Conservation (phyloP, 2,888 invertebrate species). For the Caenorhabditis angaria region DNA sequence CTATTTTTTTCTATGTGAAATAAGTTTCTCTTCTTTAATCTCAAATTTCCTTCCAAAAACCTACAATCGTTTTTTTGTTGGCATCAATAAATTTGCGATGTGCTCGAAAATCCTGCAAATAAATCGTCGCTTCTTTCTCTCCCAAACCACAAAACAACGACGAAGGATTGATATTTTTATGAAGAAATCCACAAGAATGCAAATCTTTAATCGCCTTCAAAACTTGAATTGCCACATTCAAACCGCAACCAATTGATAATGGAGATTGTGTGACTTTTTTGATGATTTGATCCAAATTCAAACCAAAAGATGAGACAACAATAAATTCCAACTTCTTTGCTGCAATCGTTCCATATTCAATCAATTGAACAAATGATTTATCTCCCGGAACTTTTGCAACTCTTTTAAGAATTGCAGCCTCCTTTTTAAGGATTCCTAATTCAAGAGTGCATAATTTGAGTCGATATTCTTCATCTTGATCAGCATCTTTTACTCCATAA, state of each 20-base stretch:
- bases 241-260: neutral
- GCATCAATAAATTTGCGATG: conserved; percentile 7
- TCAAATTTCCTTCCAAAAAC: neutral
- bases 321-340: neutral
- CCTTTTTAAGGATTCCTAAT: conserved; percentile 1
- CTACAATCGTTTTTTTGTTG: conserved; percentile 1
- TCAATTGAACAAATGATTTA: neutral
- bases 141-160: conserved; percentile 9
- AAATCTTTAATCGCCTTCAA: conserved; percentile 6
- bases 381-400: neutral
- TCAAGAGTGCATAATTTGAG: neutral
- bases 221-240: conserved; percentile 7
- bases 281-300: neutral
- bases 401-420: conserved; percentile 9
- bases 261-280: neutral
- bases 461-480: neutral
- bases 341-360: conserved; percentile 3
- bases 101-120: conserved; percentile 10
- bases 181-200: conserved; percentile 10
- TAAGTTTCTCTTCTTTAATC: neutral
- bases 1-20: too few species aligned
- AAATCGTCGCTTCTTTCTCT: neutral
- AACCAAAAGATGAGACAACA: conserved; percentile 5
- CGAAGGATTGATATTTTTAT: conserved; percentile 9
- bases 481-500: neutral